Evolutionary conservation across 2,888 invertebrate species (phyloP), one percentile per base, ranked within the genome.

Genomic region (Agrochola lychnidis): DNA sequence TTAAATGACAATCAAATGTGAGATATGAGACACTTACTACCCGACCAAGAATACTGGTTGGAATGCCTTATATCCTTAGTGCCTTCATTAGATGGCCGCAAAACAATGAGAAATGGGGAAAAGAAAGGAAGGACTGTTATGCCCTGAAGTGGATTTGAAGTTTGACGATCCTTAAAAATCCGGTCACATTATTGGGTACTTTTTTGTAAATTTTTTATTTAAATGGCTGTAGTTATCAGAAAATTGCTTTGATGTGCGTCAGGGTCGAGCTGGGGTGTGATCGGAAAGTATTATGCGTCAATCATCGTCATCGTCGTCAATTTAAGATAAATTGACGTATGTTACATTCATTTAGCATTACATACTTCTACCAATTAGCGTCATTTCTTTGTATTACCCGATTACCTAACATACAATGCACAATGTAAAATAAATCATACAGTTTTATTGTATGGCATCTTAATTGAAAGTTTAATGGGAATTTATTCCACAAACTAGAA

Each of bases 371-470:
- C 16, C 10, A 25, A 68, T 80, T 40, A 53, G 30, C 42, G 16
- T 30, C 4, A 42, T 9, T 53, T 42, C 1, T 61, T 62, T 61
- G 22, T 40, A 22, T 48, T 73, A 48, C 2, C 22, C 6, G 12
- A 53, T 36, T 36, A 57, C 5, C 0, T 9, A 59, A 61, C 10
- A 57, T 16, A 57, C 30, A 42, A n/a, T 30, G 40, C 10, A 22
- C 3, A 36, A 59, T n/a, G n/a, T n/a, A 64, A 64, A 62, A 48
- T 42, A 63, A 68, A 59, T 59, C 30, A 7, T 40, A 10, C 19
- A n/a, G 45, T 48, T 62, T 48, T 62, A 30, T 78, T 71, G n/a
- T 59, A 66, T 14, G 56, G 51, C 62, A 56, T 61, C 5, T 67
- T 57, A 48, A 61, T 75, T 68, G 40, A 57, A 57, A 30, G 9